Base-by-base conservation (phyloP, 64 coral and sea anemone genomes). In the Montipora sp. region DNA sequence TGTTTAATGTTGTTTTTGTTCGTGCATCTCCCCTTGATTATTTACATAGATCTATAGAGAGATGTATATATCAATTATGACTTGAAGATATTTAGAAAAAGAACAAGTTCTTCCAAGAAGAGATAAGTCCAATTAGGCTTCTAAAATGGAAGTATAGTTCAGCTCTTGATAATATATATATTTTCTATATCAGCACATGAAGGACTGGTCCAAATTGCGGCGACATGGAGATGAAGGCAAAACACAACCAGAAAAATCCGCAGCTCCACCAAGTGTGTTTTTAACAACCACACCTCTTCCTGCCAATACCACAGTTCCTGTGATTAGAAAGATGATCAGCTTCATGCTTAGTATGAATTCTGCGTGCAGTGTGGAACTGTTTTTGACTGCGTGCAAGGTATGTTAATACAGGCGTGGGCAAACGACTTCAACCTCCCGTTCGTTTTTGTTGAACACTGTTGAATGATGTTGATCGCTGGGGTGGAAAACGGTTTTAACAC, bases 381-480 rank as follows among this genome's bases (percentile, higher is more conserved):
- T 99, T 73, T 86, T 99, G 19, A 90, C 92, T 66, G 66, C 90
- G 20, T 99, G 98, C 85, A 99, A 99, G 98, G 98, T 94, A 89
- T 47, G 75, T 27, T 83, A 13, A 65, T 21, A 36, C 27, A 36
- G 27, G 27, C 27, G 1, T 36, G 27, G 1, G 27, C 27, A 1
- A 36, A 36, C 27, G 27, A 1, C 1, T 36, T 2, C 1, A 1
- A 1, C 27, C 6, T 57, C 11, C 11, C 3, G 53, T 8, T 57
- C 2, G 11, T 5, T 57, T 57, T 57, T 57, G 53, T 57, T 36
- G 36, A 36, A 36, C 36, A 36, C 36, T 36, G 2, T 36, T 36
- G 36, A 36, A 36, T 36, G 36, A 0, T 36, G 36, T 36, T 36
- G 36, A 36, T 2, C 36, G 36, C 36, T 36, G 36, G 36, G 2